Base-by-base conservation (phyloP, 1,140 invertebrate species). In the Diabrotica undecimpunctata region DNA sequence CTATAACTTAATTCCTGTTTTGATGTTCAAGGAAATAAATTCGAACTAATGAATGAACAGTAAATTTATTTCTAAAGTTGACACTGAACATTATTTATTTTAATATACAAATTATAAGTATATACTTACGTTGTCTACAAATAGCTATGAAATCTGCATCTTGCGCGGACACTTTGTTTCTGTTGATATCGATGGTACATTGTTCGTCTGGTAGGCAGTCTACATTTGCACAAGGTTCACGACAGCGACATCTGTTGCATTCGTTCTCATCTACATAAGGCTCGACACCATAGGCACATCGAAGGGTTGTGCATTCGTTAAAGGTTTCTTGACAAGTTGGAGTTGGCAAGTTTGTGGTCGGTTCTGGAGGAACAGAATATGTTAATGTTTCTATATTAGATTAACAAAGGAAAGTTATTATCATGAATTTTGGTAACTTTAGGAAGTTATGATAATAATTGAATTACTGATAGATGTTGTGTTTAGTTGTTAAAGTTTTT, bases 221-320 rank as follows among this genome's bases (percentile, higher is more conserved):
- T 60, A 85, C 81, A 11, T 79, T 77, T 11, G 80, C 79, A 73
- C 93, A 95, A 0, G 92, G 93, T 77, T 95, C 83, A 57, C 82
- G 80, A 75, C 94, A 96, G 8, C 84, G 79, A 75, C 93, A 95
- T n/a, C 84, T 79, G 56, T 86, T 84, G 77, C 93, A 95, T 52
- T 83, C 83, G 14, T 84, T 78, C 13, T 79, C 75, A 66, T 87
- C 87, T 0, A 88, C 82, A 63, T 82, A 87, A n/a, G 84, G 84
- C 72, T 91, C 88, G 8, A 89, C 82, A 35, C 92, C 92, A 74
- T 91, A 94, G 0, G 87, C 85, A 81, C 93, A 95, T 3, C 82
- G 82, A 5, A 89, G 76, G 0, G 73, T 74, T 4, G 72, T 73
- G 68, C 90, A 92, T 71, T 89, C 82, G 11, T 84, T 81, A 36